Percentiles rank a stretch among this genome's conserved stretches.
Evolutionary conservation across 2,888 invertebrate species (phyloP).

Genomic region (Imbricaverruca yamaguchii): DNA sequence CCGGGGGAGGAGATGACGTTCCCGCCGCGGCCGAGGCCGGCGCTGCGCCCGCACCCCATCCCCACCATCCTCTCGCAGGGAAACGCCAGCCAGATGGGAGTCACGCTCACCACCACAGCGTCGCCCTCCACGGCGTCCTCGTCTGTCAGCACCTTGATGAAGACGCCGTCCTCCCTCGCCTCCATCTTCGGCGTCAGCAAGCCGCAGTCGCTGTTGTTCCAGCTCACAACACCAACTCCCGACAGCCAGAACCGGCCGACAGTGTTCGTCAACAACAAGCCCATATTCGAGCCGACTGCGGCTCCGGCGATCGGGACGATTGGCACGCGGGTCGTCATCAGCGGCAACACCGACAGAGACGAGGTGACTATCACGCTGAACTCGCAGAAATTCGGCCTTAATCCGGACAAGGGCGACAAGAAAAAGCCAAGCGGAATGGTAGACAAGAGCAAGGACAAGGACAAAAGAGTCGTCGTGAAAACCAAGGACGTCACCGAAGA

Average conservation of each 20-base stretch:
- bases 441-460: background rate
- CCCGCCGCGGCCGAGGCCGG: background rate
- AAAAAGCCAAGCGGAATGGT: background rate
- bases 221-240: background rate
- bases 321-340: background rate
- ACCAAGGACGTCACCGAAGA: background rate
- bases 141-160: background rate
- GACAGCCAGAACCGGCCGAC: background rate
- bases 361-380: background rate
- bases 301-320: background rate
- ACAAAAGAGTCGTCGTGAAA: background rate
- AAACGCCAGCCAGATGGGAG: background rate
- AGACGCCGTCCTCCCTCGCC: background rate
- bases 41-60: slow-evolving; percentile 1
- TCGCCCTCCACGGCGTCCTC: background rate
- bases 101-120: background rate
- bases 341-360: background rate
- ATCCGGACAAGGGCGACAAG: background rate
- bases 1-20: background rate
- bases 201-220: background rate
- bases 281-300: background rate
- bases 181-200: background rate
- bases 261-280: slow-evolving; percentile 7
- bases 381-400: background rate
- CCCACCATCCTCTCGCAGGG: slow-evolving; percentile 1